Evolutionary conservation across 92 coral and sea anemone genomes (phyloP).

Genomic region (Palythoa caribaeorum): DNA sequence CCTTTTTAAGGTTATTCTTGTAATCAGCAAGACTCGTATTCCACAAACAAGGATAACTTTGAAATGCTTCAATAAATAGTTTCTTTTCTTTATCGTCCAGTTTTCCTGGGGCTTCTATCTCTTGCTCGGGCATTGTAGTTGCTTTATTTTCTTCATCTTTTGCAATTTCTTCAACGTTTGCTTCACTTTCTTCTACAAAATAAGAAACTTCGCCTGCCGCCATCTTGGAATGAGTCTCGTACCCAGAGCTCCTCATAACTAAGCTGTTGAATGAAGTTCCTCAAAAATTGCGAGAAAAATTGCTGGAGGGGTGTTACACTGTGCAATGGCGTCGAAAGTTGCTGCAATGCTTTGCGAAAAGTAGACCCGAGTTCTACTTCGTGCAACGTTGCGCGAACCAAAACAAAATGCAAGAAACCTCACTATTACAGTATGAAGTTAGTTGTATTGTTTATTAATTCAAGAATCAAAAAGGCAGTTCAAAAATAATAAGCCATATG

Average conservation of each 20-base stretch:
- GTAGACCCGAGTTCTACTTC: too few species aligned
- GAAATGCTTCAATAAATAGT: constrained; percentile 45
- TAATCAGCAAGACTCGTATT: constrained; percentile 51
- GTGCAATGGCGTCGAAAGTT: too few species aligned
- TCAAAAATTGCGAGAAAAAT: too few species aligned
- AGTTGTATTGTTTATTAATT: too few species aligned
- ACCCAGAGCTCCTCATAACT: constrained; percentile 16
- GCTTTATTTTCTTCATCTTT: not conserved
- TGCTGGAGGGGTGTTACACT: too few species aligned
- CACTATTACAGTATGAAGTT: too few species aligned
- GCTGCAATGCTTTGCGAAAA: too few species aligned
- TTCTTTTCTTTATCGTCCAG: constrained; percentile 42
- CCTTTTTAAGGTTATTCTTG: constrained; percentile 55
- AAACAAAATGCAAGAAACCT: too few species aligned
- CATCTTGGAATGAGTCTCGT: not conserved
- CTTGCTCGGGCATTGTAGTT: not conserved
- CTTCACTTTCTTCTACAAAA: not conserved
- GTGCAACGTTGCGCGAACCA: too few species aligned
- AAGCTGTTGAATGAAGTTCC: too few species aligned
- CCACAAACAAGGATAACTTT: constrained; percentile 58
- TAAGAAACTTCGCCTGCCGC: not conserved
- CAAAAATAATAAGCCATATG: too few species aligned
- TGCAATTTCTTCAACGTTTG: not conserved
- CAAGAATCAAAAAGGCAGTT: too few species aligned
- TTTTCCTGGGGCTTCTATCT: not conserved